Percentiles rank a stretch among this genome's conserved stretches.
Evolutionary conservation across 2,797 vertebrate species (phyloP).

Genomic region (Anolis apletophallus): DNA sequence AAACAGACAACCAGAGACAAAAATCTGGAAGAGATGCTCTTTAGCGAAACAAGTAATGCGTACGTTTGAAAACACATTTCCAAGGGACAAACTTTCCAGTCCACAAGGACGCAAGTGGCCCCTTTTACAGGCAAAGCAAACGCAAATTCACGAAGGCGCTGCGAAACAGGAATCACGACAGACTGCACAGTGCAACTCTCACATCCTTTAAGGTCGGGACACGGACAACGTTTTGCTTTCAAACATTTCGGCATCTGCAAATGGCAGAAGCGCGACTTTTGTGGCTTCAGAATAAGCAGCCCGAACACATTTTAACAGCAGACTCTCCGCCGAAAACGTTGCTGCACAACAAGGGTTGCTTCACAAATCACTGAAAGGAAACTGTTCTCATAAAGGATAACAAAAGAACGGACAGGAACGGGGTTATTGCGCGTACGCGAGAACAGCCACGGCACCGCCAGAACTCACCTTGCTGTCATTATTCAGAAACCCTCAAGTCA

Average conservation of each 20-base stretch:
- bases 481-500: slow-evolving; percentile 30
- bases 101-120: not conserved
- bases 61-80: not conserved
- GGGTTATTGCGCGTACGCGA: not conserved
- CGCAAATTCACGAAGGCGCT: not conserved
- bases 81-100: not conserved
- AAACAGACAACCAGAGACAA: not conserved
- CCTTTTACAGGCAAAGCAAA: slow-evolving; percentile 42
- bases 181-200: not conserved
- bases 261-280: not conserved
- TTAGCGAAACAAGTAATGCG: too few species aligned
- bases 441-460: not conserved
- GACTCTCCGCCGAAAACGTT: not conserved
- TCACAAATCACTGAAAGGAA: not conserved
- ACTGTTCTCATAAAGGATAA: slow-evolving; percentile 34
- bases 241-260: not conserved
- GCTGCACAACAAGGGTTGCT: not conserved
- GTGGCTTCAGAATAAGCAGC: not conserved
- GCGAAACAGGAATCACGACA: not conserved
- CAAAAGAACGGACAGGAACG: not conserved
- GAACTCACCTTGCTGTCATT: slow-evolving; percentile 76
- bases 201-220: not conserved
- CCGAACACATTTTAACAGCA: too few species aligned
- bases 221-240: slow-evolving; percentile 24
- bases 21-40: not conserved